These are phyloP conservation scores for Prunella fulvescens DNA, from an alignment of 2,113 vertebrate genomes.

Conservation along the genomic window DNA sequence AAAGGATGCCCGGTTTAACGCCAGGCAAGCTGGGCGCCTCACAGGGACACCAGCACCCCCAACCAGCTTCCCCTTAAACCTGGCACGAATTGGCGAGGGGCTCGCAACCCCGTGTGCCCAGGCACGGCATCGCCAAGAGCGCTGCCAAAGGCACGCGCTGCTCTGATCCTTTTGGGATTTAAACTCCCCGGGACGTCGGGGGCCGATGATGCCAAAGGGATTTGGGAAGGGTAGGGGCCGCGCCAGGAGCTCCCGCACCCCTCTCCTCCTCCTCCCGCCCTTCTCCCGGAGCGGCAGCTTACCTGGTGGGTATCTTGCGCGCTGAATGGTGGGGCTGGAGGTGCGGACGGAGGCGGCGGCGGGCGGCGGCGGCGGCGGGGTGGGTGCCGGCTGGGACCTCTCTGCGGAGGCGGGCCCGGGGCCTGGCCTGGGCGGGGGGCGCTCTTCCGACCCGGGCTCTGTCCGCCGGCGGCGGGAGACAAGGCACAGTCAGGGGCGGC, in stretches of 20 bases:
- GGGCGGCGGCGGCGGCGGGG: conserved; percentile 54
- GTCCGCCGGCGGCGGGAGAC: not conserved
- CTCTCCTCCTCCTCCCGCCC: too few relatives aligned
- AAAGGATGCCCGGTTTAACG: not conserved
- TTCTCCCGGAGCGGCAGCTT: not conserved
- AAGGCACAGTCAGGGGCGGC: not conserved
- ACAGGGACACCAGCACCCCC: not conserved
- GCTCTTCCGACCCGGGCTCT: conserved; percentile 91
- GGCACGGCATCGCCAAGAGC: not conserved
- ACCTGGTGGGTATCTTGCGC: conserved; percentile 92
- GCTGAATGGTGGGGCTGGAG: conserved; percentile 93
- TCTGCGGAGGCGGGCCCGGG: conserved; percentile 75
- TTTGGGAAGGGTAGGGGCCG: not conserved
- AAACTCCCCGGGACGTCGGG: not conserved
- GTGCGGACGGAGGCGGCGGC: conserved; percentile 77
- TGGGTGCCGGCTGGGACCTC: conserved; percentile 66
- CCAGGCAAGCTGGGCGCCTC: not conserved
- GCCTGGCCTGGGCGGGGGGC: conserved; percentile 76
- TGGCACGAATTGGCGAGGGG: not conserved
- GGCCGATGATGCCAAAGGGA: not conserved
- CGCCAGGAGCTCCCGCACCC: not conserved
- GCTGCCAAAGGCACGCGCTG: not conserved
- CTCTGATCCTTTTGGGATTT: not conserved
- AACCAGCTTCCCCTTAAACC: not conserved
- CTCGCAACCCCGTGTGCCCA: not conserved